Evolutionary conservation across 2,797 vertebrate genomes (phyloP).

Genomic region (Acanthiza pusilla): DNA sequence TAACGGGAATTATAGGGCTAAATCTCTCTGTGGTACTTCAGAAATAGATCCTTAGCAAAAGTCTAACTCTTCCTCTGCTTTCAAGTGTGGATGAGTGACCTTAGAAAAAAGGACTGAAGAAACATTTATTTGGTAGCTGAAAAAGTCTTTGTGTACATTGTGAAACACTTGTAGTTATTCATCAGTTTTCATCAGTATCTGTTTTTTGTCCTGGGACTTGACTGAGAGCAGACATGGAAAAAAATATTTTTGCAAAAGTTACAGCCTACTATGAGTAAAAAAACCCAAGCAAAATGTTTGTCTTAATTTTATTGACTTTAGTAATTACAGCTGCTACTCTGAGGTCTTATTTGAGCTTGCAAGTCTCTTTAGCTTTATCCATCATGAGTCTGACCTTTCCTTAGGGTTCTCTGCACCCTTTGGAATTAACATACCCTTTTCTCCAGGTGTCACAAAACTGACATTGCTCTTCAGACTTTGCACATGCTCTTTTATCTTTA

Average conservation of each 20-base stretch:
- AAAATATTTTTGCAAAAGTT: background rate
- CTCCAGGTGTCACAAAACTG: background rate
- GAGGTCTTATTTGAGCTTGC: background rate
- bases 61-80: background rate
- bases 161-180: background rate
- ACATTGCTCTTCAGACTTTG: background rate
- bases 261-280: background rate
- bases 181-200: background rate
- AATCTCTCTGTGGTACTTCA: background rate
- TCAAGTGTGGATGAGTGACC: background rate
- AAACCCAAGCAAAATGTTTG: background rate
- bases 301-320: background rate
- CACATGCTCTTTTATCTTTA: background rate
- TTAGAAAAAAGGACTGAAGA: background rate
- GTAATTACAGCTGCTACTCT: background rate
- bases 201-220: background rate
- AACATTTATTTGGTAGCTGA: background rate
- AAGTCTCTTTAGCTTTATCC: background rate
- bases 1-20: background rate
- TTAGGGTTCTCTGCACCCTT: background rate
- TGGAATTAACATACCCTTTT: background rate
- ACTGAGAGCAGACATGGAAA: background rate
- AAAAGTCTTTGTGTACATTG: background rate
- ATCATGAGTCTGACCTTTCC: background rate
- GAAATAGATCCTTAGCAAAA: background rate